Conservation (phyloP, 2,797 vertebrate genomes). For the Lithobates sylvaticus region DNA sequence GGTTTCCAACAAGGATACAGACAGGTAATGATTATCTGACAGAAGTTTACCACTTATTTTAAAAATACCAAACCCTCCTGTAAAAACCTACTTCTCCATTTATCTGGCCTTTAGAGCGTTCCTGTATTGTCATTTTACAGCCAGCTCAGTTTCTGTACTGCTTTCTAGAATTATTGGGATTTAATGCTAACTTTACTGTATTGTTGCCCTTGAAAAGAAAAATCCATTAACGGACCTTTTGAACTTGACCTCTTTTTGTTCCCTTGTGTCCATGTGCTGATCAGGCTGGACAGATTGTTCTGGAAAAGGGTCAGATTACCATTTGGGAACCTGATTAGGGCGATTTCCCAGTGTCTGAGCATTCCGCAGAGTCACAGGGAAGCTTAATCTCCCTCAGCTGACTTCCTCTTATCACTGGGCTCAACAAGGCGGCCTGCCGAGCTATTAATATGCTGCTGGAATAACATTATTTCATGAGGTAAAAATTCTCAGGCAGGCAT, state of each 20-base stretch:
- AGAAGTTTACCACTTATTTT: no score
- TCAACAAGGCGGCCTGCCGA: constrained; percentile 19
- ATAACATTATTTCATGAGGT: constrained; percentile 50
- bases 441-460: constrained; percentile 48
- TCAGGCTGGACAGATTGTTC: constrained; percentile 31
- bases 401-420: constrained; percentile 40
- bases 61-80: no score
- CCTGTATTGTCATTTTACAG: no score
- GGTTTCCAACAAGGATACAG: no score
- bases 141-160: no score
- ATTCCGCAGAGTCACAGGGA: constrained; percentile 43
- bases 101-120: no score
- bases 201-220: constrained; percentile 28
- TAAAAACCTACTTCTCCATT: no score
- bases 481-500: constrained; percentile 41
- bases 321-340: constrained; percentile 50
- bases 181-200: neutral
- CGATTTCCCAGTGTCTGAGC: constrained; percentile 55
- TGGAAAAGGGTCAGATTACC: constrained; percentile 26
- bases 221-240: constrained; percentile 23
- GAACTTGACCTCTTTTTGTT: constrained; percentile 16
- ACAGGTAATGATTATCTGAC: no score
- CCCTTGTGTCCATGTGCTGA: constrained; percentile 19
- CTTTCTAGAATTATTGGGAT: neutral
- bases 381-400: constrained; percentile 53